Conservation (phyloP, 2,113 vertebrate species). For the Pelmatolapia mariae region DNA sequence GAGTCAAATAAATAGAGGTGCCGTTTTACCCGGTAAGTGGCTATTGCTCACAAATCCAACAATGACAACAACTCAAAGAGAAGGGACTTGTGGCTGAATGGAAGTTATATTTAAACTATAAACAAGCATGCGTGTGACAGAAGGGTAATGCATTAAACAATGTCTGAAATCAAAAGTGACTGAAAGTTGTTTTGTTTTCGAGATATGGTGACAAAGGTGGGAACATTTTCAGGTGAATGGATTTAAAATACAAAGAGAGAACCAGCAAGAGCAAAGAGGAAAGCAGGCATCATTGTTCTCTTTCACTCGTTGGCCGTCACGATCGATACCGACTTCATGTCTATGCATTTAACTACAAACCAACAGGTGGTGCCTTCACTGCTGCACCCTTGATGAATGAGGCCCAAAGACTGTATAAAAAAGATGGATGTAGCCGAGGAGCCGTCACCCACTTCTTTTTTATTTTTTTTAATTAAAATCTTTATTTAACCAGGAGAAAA, state of each 20-base stretch:
- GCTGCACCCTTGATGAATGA: background rate
- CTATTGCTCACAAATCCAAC: conserved; percentile 9
- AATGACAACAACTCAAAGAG: conserved; percentile 6
- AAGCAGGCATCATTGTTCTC: background rate
- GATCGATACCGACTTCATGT: background rate
- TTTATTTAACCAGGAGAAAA: background rate
- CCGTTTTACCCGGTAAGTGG: conserved; percentile 33
- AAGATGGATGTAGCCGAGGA: background rate
- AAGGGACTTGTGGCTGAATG: background rate
- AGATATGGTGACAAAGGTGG: background rate
- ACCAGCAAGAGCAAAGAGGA: background rate
- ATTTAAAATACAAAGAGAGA: background rate
- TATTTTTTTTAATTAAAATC: fast-evolving
- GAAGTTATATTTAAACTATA: background rate
- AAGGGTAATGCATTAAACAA: background rate
- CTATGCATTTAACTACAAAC: background rate
- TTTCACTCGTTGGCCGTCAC: background rate
- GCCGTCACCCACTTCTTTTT: too few relatives aligned
- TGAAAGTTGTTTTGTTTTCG: background rate
- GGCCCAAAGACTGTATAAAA: background rate
- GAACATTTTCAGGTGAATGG: background rate
- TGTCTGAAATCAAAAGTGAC: background rate
- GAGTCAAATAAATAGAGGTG: conserved; percentile 38
- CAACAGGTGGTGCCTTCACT: background rate
- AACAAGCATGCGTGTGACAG: background rate